Evolutionary conservation across 2,797 vertebrate species (phyloP).

Genomic region (Sylvia borin): DNA sequence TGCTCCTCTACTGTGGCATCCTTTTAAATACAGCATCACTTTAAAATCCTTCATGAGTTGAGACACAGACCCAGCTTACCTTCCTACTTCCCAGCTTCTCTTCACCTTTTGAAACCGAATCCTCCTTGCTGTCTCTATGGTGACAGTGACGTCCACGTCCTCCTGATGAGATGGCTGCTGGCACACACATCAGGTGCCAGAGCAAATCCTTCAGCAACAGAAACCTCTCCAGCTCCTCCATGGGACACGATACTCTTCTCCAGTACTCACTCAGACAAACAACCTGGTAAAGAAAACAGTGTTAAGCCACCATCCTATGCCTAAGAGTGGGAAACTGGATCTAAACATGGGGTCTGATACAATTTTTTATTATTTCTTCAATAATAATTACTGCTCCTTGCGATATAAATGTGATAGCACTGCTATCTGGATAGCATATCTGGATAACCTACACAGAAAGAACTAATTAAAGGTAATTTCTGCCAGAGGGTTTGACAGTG

Average conservation of each 20-base stretch:
- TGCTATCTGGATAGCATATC: not conserved
- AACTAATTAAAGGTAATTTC: constrained; percentile 26
- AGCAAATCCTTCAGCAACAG: not conserved
- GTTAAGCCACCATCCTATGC: not conserved
- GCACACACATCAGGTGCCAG: not conserved
- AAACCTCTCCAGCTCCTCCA: not conserved
- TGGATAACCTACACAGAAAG: not conserved
- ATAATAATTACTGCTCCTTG: not conserved
- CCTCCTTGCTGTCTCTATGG: constrained; percentile 73
- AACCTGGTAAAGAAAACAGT: not conserved
- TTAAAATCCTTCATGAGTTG: not conserved
- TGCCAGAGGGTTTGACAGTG: not conserved
- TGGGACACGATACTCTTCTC: not conserved
- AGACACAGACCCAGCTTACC: constrained; percentile 60
- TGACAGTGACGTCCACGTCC: constrained; percentile 60
- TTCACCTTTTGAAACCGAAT: constrained; percentile 73
- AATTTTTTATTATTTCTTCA: not conserved
- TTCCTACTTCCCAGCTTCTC: constrained; percentile 31
- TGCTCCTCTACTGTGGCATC: not conserved
- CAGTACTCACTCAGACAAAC: not conserved
- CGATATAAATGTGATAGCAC: not conserved
- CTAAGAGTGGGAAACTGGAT: not conserved
- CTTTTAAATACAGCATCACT: not conserved
- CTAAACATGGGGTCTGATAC: not conserved
- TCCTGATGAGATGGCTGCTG: not conserved